phyloP scores from a whole-genome alignment of 2,113 vertebrate genomes.

The Bubalus kerabau region DNA sequence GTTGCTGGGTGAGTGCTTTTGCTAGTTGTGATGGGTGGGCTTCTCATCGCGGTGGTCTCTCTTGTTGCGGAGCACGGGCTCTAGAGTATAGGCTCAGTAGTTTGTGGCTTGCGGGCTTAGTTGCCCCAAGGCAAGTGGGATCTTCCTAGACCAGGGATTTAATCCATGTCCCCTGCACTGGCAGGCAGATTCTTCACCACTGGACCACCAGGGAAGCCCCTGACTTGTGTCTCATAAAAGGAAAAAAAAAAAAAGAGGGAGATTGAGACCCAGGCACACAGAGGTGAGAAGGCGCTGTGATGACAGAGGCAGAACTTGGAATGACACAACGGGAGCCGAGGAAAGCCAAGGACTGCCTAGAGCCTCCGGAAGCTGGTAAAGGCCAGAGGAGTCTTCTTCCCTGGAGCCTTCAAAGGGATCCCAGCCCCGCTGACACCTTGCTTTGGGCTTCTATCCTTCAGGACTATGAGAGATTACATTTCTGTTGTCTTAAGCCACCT shows the following conservation, averaged over 20 bases:
- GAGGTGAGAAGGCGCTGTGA: background rate
- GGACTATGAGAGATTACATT: background rate
- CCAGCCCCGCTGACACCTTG: accelerated
- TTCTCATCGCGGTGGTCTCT: background rate
- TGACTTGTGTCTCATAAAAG: background rate
- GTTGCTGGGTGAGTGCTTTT: background rate
- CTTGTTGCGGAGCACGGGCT: background rate
- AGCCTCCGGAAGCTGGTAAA: accelerated
- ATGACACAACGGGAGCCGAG: accelerated
- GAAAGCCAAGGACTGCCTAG: accelerated
- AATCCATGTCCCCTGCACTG: background rate
- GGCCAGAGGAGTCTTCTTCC: background rate
- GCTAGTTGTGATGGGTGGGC: background rate
- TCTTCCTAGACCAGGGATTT: background rate
- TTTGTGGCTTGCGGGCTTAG: background rate
- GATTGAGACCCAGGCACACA: background rate
- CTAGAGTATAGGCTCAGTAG: background rate
- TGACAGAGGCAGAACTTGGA: background rate
- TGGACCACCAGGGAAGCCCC: background rate
- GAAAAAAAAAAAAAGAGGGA: background rate
- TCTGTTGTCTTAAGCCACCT: background rate
- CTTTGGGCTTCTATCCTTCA: background rate
- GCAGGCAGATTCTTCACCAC: background rate
- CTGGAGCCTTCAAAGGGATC: background rate
- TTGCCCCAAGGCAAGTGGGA: background rate